Evolutionary conservation across 2,113 vertebrate species (phyloP).

Genomic region (Phalacrocorax brasilianus): DNA sequence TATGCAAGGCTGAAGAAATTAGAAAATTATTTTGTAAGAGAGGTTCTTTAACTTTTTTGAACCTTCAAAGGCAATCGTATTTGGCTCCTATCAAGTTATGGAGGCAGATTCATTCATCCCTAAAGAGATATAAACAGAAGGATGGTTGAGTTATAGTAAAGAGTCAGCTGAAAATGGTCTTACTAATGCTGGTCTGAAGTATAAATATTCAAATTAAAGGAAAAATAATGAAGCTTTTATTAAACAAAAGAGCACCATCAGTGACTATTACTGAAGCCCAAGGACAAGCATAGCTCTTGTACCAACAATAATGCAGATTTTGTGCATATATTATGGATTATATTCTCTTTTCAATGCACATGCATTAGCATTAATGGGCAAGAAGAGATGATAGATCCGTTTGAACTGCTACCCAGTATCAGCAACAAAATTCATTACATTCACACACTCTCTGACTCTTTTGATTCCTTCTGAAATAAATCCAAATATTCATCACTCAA

Average conservation of each 20-base stretch:
- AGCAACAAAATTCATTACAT: conserved; percentile 16
- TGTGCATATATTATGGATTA: conserved; percentile 24
- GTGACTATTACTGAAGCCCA: neutral
- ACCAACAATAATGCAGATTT: conserved; percentile 25
- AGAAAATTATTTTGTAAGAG: neutral
- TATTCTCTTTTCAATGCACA: conserved; percentile 15
- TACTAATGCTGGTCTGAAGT: conserved; percentile 24
- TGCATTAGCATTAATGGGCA: conserved; percentile 44
- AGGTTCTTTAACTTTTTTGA: neutral
- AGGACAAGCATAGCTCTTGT: conserved; percentile 4
- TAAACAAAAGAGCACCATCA: conserved; percentile 40
- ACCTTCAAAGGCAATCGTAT: neutral
- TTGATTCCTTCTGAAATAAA: conserved; percentile 39
- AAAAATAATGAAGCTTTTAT: conserved; percentile 64
- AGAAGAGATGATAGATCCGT: conserved; percentile 22
- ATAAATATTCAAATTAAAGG: conserved; percentile 55
- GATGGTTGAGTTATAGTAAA: neutral
- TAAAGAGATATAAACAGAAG: neutral
- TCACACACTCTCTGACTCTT: neutral
- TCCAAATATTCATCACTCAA: conserved; percentile 38
- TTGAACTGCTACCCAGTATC: neutral
- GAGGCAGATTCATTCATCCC: neutral
- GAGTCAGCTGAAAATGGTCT: conserved; percentile 1
- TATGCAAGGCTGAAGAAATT: neutral
- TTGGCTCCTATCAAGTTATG: neutral